A percentile compares a stretch with the other conserved stretches of the same genome.
Evolutionary conservation across 2,888 invertebrate genomes (phyloP).

Genomic region (Lepidocyrtinus sp.): DNA sequence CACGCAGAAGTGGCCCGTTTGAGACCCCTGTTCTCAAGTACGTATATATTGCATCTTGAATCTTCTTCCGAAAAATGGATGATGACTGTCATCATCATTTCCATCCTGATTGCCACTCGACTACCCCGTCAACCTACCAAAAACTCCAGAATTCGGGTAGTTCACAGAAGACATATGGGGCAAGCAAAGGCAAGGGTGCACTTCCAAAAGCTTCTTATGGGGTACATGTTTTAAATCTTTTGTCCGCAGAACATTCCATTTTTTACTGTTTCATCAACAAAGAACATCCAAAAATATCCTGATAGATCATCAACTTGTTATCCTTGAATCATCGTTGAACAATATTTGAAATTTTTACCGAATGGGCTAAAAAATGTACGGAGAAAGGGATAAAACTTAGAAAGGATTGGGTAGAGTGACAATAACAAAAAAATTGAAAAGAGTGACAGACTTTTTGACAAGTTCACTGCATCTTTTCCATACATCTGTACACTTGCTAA

Average conservation of each 20-base stretch:
- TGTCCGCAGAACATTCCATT: neutral
- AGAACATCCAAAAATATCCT: conserved; percentile 11
- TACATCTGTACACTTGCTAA: conserved; percentile 51
- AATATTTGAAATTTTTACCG: conserved; percentile 17
- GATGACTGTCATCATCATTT: conserved; percentile 38
- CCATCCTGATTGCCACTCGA: conserved; percentile 40
- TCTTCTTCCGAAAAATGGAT: conserved; percentile 17
- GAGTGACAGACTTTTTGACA: conserved; percentile 51
- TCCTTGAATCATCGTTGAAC: neutral
- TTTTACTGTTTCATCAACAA: neutral
- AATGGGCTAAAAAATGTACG: conserved; percentile 21
- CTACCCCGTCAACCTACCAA: conserved; percentile 38
- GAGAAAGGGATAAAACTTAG: conserved; percentile 24
- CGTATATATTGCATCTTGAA: neutral
- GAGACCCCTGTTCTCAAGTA: neutral
- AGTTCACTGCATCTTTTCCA: conserved; percentile 34
- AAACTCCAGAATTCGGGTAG: conserved; percentile 42
- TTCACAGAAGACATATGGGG: conserved; percentile 26
- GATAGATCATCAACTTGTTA: conserved; percentile 26
- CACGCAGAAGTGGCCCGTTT: conserved; percentile 19
- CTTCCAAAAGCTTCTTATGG: neutral
- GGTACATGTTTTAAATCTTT: neutral
- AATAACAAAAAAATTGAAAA: conserved; percentile 24
- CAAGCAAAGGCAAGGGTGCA: too few species aligned
- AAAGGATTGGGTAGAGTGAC: conserved; percentile 12